Base-by-base conservation (phyloP, 2,888 invertebrate genomes). In the Unio delphinus region DNA sequence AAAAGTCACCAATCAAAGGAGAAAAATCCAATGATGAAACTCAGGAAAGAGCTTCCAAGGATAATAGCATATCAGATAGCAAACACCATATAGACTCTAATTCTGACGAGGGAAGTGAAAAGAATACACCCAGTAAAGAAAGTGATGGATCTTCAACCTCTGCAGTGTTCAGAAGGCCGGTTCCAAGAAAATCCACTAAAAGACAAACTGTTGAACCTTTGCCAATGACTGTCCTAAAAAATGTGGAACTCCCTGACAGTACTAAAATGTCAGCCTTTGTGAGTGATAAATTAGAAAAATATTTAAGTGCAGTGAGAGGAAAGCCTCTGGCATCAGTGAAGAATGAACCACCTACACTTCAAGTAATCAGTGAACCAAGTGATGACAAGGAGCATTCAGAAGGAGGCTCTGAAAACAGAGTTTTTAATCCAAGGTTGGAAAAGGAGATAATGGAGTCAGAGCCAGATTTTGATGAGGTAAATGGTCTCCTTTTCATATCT, bases 381-480 rank as follows among this genome's bases (percentile, higher is more conserved):
- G 59, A 57, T 17, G 68, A 61, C 45, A 63, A 59, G 17, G 23
- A 63, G 8, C 54, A 64, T 3, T 45, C 26, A 11, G 45, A 30
- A 20, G 58, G 60, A 61, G 54, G 18, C 55, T 34, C 45, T 34
- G 34, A 61, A 58, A n/a, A 23, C 18, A 28, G 58, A 56, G 23
- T 28, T 20, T 18, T 26, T n/a, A 58, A 69, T 58, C 59, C 23
- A 45, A 57, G 66, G 34, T 55, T 75, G 1, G 66, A 69, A 55
- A 67, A 68, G 30, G 61, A 72, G 11, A 20, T 76, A n/a, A 67
- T 71, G 20, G 75, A 72, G 23, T 67, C 68, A 66, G 74, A 82
- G 45, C 86, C 88, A 54, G 87, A 87, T 68, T 82, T 88, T 73
- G 86, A 86, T 78, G 85, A 85, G 67, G 76, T 88, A 7, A 84